Base-by-base conservation (phyloP, 2,113 vertebrate species). In the Grammomys surdaster region DNA sequence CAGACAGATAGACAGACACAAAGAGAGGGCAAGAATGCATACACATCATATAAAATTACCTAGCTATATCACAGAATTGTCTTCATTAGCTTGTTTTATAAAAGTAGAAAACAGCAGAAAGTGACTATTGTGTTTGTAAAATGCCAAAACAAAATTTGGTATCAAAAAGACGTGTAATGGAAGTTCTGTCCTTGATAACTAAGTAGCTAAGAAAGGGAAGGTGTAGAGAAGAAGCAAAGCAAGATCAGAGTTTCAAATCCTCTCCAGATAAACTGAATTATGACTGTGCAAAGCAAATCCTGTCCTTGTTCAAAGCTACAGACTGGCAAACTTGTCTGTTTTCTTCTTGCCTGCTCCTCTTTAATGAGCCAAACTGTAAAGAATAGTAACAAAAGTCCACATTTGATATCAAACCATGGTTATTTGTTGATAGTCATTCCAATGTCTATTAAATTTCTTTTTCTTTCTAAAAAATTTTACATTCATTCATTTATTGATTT, bases 381-480 rank as follows among this genome's bases (percentile, higher is more conserved):
- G 20, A n/a, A 26, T 2, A 26, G 7, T 24, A 88, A 54, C 8
- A 16, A 69, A 20, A 80, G 3, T 0, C 4, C 4, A 22, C 46
- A 24, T n/a, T 67, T 65, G 5, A n/a, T 1, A 43, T 56, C 3
- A 24, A 16, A 1, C 1, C 1, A 1, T 31, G 33, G 12, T 0
- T 67, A 0, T 2, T 22, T 5, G 43, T 78, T 56, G 17, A 24
- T 7, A 13, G 46, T 1, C 3, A 65, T 72, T 51, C 51, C 46
- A 82, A 8, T 1, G 75, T 60, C 4, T 75, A 31, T 58, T 6
- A 1, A 22, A 54, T 48, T 26, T 1, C 4, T 80, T 91, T 58
- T 40, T 65, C 67, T 26, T 31, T 48, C 48, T 86, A 67, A 86
- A 65, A 48, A 4, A 33, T 48, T 65, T 85, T 46, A 46, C 1